A percentile compares a stretch with the other conserved stretches of the same genome.
Conservation (phyloP, 2,113 vertebrate species). For the Triplophysa rosa region DNA sequence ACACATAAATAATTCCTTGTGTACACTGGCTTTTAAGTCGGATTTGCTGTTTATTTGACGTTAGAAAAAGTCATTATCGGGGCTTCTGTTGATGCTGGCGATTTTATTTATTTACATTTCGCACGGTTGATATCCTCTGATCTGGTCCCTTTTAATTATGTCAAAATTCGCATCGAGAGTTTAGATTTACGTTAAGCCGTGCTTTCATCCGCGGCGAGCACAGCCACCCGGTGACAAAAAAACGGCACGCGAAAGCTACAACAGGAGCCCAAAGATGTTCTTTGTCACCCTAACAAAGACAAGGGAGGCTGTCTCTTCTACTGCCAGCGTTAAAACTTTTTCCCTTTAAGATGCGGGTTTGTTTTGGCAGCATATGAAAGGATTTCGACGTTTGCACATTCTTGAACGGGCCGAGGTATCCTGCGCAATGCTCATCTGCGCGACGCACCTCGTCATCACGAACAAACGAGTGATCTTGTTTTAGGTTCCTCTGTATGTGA, state of each 20-base stretch:
- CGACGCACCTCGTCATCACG: slow-evolving; percentile 47
- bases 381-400: slow-evolving; percentile 19
- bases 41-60: slow-evolving; percentile 82
- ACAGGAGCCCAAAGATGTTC: slow-evolving; percentile 55
- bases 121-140: slow-evolving; percentile 71
- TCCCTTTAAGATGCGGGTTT: slow-evolving; percentile 39
- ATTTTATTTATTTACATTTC: slow-evolving; percentile 77
- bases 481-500: slow-evolving; percentile 47
- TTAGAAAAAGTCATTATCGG: slow-evolving; percentile 80
- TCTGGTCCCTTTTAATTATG: slow-evolving; percentile 75
- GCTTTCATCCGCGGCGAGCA: slow-evolving; percentile 62
- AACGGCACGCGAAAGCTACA: slow-evolving; percentile 62
- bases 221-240: slow-evolving; percentile 60
- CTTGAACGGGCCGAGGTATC: slow-evolving; percentile 44
- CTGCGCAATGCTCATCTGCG: slow-evolving; percentile 43
- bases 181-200: slow-evolving; percentile 59
- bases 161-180: slow-evolving; percentile 73
- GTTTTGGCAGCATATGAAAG: slow-evolving; percentile 43
- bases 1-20: slow-evolving; percentile 92
- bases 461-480: slow-evolving; percentile 48
- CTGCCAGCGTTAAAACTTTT: slow-evolving; percentile 43
- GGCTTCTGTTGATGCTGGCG: slow-evolving; percentile 77
- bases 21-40: slow-evolving; percentile 82
- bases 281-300: slow-evolving; percentile 68
- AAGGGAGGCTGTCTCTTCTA: slow-evolving; percentile 57